A percentile compares a stretch with the other conserved stretches of the same genome.
These are phyloP conservation scores for Folsomia manolachei DNA, from an alignment of 2,888 invertebrate genomes.

Conservation along the genomic window DNA sequence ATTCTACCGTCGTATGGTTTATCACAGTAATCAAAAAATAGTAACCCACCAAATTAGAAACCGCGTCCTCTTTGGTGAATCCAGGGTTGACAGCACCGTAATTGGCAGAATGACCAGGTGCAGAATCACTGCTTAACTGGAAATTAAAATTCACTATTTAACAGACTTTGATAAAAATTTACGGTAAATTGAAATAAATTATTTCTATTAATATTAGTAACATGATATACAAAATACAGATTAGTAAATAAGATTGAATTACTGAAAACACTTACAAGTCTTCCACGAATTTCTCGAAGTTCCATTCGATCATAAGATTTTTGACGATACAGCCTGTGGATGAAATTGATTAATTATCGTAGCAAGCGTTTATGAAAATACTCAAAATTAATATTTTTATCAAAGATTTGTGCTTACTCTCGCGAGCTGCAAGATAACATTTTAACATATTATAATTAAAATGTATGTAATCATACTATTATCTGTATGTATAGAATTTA, in stretches of 20 bases:
- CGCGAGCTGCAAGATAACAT: no score
- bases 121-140: slow-evolving; percentile 69
- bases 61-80: slow-evolving; percentile 62
- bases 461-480: slow-evolving; percentile 70
- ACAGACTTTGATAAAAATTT: no score
- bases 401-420: background rate
- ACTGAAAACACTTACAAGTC: no score
- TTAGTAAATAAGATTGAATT: no score
- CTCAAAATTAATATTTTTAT: background rate
- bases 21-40: background rate
- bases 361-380: background rate
- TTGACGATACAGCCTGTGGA: slow-evolving; percentile 60
- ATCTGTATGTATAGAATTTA: no score
- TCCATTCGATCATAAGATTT: slow-evolving; percentile 76
- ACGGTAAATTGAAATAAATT: no score
- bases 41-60: slow-evolving; percentile 27
- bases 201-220: no score
- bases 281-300: slow-evolving; percentile 77
- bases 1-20: no score
- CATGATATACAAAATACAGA: no score
- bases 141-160: no score
- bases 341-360: no score
- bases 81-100: slow-evolving; percentile 86
- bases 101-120: slow-evolving; percentile 57
- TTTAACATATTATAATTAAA: background rate